Evolutionary conservation across 2,113 vertebrate species (phyloP).

Genomic region (Gadus chalcogrammus): DNA sequence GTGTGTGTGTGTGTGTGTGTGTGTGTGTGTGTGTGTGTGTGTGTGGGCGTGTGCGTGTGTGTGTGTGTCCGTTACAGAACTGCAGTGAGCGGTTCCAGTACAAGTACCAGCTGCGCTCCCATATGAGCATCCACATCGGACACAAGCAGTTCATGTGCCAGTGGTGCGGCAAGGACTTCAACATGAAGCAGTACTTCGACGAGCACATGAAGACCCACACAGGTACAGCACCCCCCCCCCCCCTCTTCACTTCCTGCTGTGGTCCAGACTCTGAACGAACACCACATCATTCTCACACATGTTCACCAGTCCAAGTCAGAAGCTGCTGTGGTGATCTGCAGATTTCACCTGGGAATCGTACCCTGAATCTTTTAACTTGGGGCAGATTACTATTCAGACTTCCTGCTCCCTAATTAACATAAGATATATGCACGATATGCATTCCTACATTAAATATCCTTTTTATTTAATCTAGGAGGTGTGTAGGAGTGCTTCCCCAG

Average conservation of each 20-base stretch:
- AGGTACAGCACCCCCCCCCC: constrained; percentile 66
- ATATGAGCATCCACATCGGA: constrained; percentile 98
- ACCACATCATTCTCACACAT: too few species aligned
- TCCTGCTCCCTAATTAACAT: too few species aligned
- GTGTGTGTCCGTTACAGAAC: constrained; percentile 72
- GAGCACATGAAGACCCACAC: constrained; percentile 99
- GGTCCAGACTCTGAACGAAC: neutral
- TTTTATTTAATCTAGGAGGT: too few species aligned
- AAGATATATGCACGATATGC: too few species aligned
- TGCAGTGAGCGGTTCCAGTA: constrained; percentile 92
- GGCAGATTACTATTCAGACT: too few species aligned
- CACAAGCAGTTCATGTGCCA: constrained; percentile 99
- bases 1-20: neutral
- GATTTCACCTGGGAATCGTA: too few species aligned
- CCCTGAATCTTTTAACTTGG: too few species aligned
- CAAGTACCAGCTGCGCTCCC: constrained; percentile 96
- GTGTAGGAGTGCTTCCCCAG: too few species aligned
- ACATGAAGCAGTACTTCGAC: constrained; percentile 99
- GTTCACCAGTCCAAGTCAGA: too few species aligned
- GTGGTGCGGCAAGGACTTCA: constrained; percentile 98
- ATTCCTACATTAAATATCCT: too few species aligned
- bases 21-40: neutral
- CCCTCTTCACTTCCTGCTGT: neutral
- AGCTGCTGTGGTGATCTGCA: too few species aligned
- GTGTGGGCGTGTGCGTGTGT: neutral